These are phyloP conservation scores for Tenthredo amoena DNA, from an alignment of 2,888 invertebrate species.

Conservation along the genomic window DNA sequence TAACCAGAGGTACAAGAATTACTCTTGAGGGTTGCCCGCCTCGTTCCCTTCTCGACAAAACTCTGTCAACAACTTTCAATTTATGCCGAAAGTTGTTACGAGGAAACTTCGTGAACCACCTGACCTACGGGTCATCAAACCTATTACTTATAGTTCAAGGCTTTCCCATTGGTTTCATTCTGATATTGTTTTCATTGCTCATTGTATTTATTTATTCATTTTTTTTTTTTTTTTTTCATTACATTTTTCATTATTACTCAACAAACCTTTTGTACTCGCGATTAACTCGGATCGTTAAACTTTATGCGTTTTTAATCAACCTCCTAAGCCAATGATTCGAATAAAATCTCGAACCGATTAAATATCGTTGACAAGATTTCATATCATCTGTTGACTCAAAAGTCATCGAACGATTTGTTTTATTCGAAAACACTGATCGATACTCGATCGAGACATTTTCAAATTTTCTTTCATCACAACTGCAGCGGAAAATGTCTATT, in stretches of 20 bases:
- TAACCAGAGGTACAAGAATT: conserved; percentile 47
- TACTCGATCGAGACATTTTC: neutral
- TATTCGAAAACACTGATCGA: neutral
- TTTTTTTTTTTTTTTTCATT: neutral
- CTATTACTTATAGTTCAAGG: conserved; percentile 51
- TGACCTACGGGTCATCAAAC: conserved; percentile 53
- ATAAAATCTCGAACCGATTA: neutral
- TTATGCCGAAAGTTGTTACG: conserved; percentile 70
- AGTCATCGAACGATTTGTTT: neutral
- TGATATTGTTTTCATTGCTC: neutral
- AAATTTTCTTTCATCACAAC: neutral
- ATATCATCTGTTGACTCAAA: neutral
- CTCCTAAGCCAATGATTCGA: neutral
- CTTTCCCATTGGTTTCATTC: conserved; percentile 36
- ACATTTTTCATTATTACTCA: neutral
- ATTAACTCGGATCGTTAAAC: neutral
- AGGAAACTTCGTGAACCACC: conserved; percentile 54
- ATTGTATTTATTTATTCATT: neutral
- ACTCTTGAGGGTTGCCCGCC: conserved; percentile 48
- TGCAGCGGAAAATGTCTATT: neutral
- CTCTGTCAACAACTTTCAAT: conserved; percentile 69
- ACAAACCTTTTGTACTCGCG: neutral
- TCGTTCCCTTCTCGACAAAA: conserved; percentile 43
- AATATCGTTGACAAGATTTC: neutral
- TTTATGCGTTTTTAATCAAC: neutral